Percentiles rank a stretch among this genome's conserved stretches.
These are phyloP conservation scores for Girardinichthys multiradiatus DNA, from an alignment of 2,113 vertebrate genomes.

Conservation along the genomic window DNA sequence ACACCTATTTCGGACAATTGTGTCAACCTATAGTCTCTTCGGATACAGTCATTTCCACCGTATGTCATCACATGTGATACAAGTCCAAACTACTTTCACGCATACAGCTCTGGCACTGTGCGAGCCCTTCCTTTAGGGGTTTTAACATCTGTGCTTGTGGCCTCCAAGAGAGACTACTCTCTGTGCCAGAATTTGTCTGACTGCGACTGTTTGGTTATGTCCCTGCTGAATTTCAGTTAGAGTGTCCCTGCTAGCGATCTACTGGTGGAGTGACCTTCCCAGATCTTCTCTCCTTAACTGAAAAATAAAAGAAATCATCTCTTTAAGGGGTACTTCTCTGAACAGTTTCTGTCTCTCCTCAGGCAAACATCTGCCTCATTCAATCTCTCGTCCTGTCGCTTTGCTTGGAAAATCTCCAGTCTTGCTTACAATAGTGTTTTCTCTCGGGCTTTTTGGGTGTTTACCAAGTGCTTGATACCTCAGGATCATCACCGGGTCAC, in stretches of 20 bases:
- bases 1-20: too few relatives aligned
- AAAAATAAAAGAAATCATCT: conserved; percentile 33
- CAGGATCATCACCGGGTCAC: conserved; percentile 32
- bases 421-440: conserved; percentile 15
- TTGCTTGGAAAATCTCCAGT: not conserved
- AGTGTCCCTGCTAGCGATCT: conserved; percentile 19
- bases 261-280: conserved; percentile 47
- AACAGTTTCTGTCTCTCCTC: conserved; percentile 7
- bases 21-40: too few relatives aligned
- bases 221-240: not conserved
- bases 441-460: conserved; percentile 32
- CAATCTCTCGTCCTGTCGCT: conserved; percentile 15
- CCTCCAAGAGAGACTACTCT: not conserved
- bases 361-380: conserved; percentile 46
- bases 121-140: not conserved
- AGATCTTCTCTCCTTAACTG: not conserved
- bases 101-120: too few relatives aligned
- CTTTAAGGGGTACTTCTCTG: conserved; percentile 20
- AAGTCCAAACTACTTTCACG: too few relatives aligned
- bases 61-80: too few relatives aligned
- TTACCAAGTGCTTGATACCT: conserved; percentile 15
- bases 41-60: too few relatives aligned
- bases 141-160: not conserved
- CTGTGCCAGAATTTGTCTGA: not conserved
- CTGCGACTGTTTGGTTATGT: not conserved